Evolutionary conservation across 2,888 invertebrate species (phyloP), one percentile per base, ranked within the genome.

Genomic region (Physocephala rufipes): DNA sequence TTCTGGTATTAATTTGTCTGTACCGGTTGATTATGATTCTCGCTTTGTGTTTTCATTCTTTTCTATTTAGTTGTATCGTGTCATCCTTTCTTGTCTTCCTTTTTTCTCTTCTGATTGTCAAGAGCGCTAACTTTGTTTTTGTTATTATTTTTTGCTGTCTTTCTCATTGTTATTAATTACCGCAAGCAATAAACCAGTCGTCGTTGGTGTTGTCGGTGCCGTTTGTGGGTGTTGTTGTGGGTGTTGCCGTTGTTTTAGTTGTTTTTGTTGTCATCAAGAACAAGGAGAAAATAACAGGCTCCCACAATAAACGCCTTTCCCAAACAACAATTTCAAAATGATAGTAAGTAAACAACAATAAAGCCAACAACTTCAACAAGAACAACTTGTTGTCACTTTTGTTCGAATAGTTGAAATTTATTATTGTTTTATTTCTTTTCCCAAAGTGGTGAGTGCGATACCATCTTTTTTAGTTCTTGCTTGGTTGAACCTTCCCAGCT

Each of bases 81-180:
- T 76, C 77, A 78, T 78, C 71, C 79, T 75, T 79, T 79, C 78
- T 80, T n/a, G n/a, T n/a, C n/a, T n/a, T n/a, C n/a, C n/a, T n/a
- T n/a, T 78, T 81, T 79, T 78, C 79, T 80, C 80, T 81, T 80
- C 79, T 80, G 81, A 79, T 79, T 81, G 80, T 78, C 77, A 65
- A 76, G 78, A 76, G 80, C 77, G 76, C 77, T 78, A 75, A 66
- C 36, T 4, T 28, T 53, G 62, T 61, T 49, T 70, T 74, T 71
- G 62, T 55, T 70, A 70, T 76, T 77, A 76, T 65, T 74, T 76
- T 76, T 77, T 59, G 15, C 59, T 59, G 45, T 67, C 45, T 15
- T 66, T 55, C 51, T 53, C 63, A 65, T 59, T 62, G 71, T 71
- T 72, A 67, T 68, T 74, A 70, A 65, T 70, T 74, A 73, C 70